Conservation (phyloP, 1,140 invertebrate species). For the Brachionus plicatilis region DNA sequence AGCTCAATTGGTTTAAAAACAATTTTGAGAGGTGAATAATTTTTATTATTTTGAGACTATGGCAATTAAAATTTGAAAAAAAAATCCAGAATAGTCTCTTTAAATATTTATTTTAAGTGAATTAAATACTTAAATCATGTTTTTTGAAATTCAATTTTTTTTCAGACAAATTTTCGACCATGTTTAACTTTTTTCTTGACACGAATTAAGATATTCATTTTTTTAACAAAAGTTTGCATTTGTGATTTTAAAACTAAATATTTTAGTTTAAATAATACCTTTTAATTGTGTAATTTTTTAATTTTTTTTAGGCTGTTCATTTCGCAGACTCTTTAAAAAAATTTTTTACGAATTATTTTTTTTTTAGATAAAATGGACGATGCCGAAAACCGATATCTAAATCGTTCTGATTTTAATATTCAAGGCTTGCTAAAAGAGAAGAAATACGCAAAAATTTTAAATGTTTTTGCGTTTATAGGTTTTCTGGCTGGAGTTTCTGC, state of each 20-base stretch:
- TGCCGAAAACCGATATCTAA: background rate
- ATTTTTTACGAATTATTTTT: background rate
- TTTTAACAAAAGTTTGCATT: background rate
- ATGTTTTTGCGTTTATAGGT: background rate
- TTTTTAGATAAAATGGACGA: slow-evolving; percentile 7
- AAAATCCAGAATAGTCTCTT: too few relatives aligned
- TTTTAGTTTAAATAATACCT: too few relatives aligned
- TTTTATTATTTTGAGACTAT: too few relatives aligned
- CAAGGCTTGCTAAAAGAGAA: slow-evolving; percentile 23
- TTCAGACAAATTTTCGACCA: background rate
- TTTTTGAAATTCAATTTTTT: background rate
- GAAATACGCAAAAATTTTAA: slow-evolving; percentile 1
- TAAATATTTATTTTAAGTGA: too few relatives aligned
- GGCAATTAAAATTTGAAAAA: too few relatives aligned
- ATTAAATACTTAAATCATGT: too few relatives aligned
- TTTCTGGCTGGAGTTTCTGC: background rate
- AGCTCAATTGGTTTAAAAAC: too few relatives aligned
- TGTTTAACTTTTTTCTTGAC: background rate
- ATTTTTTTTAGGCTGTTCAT: too few relatives aligned
- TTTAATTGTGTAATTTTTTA: background rate
- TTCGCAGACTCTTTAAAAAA: too few relatives aligned
- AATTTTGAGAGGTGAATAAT: too few relatives aligned
- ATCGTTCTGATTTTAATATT: slow-evolving; percentile 25
- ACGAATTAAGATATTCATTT: background rate
- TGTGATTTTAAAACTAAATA: too few relatives aligned